A percentile compares a stretch with the other conserved stretches of the same genome.
phyloP scores from a whole-genome alignment of 2,797 vertebrate species.

The Microctenopoma stevenorrisi region DNA sequence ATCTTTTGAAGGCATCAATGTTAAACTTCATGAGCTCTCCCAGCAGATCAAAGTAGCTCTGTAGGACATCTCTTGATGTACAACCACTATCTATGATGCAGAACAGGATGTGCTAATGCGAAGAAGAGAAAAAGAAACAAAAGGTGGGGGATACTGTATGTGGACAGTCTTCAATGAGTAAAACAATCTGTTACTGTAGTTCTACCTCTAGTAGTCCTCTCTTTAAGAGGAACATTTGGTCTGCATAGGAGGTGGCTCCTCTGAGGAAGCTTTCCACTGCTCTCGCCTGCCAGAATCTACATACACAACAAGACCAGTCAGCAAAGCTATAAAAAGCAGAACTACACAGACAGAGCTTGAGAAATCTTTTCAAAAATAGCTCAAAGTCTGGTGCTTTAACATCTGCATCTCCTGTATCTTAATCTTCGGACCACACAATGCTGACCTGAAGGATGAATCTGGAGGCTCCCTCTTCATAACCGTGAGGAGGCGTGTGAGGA shows the following conservation, averaged over 20 bases:
- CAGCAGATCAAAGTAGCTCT: conserved; percentile 98
- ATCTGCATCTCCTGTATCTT: background rate
- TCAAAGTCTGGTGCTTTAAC: background rate
- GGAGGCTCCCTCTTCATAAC: conserved; percentile 99
- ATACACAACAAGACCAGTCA: conserved; percentile 5
- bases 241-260: conserved; percentile 97
- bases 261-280: conserved; percentile 98
- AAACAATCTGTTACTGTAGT: background rate
- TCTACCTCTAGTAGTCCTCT: conserved; percentile 95
- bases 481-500: conserved; percentile 93
- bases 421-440: background rate
- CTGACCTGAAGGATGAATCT: conserved; percentile 96
- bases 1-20: conserved; percentile 97
- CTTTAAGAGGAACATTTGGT: conserved; percentile 98
- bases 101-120: conserved; percentile 91
- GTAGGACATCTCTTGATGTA: conserved; percentile 95
- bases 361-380: background rate
- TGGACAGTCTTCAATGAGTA: background rate
- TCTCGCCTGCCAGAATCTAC: conserved; percentile 98
- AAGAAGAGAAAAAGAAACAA: too few relatives aligned
- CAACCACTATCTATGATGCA: conserved; percentile 99
- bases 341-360: conserved; percentile 11
- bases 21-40: conserved; percentile 99
- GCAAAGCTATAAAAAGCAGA: background rate
- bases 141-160: background rate